Evolutionary conservation across 2,888 invertebrate species (phyloP).

Genomic region (Cosmopolites sordidus): DNA sequence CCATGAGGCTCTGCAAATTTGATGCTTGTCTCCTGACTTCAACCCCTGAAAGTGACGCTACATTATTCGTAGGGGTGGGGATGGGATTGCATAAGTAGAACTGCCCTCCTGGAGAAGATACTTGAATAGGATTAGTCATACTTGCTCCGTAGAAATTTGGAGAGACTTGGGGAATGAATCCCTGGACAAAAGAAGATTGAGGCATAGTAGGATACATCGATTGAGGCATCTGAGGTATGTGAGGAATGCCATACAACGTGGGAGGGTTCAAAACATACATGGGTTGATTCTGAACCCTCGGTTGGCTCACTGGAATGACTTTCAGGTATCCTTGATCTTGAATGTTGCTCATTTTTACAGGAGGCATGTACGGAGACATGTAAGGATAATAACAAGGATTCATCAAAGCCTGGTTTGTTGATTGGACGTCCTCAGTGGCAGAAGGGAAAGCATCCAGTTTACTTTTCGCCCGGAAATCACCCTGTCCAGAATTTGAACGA

Average conservation of each 20-base stretch:
- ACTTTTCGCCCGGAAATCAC: slow-evolving; percentile 20
- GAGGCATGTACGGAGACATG: slow-evolving; percentile 30
- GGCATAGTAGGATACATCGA: slow-evolving; percentile 4
- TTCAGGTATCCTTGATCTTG: slow-evolving; percentile 31
- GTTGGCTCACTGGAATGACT: slow-evolving; percentile 29
- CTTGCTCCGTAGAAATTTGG: slow-evolving; percentile 4
- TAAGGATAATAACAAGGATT: slow-evolving; percentile 37
- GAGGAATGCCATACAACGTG: slow-evolving; percentile 32
- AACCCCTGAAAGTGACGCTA: slow-evolving; percentile 39
- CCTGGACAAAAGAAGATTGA: slow-evolving; percentile 12
- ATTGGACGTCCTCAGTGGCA: slow-evolving; percentile 32
- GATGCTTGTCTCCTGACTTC: slow-evolving; percentile 37
- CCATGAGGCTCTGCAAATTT: slow-evolving; percentile 36
- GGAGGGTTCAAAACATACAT: slow-evolving; percentile 35
- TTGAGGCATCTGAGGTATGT: not conserved
- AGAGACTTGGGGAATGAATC: not conserved
- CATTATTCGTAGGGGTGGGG: slow-evolving; percentile 32
- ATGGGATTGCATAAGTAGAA: slow-evolving; percentile 45
- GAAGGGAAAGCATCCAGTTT: slow-evolving; percentile 26
- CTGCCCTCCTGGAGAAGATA: slow-evolving; percentile 39
- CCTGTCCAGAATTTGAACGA: slow-evolving; percentile 7
- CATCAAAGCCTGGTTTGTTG: slow-evolving; percentile 32
- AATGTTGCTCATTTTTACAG: slow-evolving; percentile 21
- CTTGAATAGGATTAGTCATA: slow-evolving; percentile 31
- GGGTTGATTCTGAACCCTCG: slow-evolving; percentile 26